Conservation (phyloP, 2,888 invertebrate genomes). For the Carpatolechia fugitivella region DNA sequence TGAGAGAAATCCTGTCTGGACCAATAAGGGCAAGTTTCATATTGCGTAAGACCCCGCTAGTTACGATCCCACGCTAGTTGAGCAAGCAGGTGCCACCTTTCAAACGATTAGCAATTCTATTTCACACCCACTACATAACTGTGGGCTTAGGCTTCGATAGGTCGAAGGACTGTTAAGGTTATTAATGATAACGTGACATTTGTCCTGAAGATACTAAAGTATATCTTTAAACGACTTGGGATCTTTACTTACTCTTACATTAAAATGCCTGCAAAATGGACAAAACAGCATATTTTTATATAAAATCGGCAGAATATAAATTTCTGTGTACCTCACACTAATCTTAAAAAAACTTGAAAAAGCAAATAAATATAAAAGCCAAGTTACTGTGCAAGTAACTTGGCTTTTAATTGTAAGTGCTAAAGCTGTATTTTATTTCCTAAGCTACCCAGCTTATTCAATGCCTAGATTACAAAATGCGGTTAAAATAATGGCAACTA, state of each 20-base stretch:
- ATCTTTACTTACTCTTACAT: no score
- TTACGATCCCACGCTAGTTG: conserved; percentile 44
- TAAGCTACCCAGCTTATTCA: background rate
- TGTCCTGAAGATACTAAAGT: background rate
- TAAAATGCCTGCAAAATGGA: no score
- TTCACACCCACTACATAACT: conserved; percentile 36
- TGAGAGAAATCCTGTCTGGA: conserved; percentile 7
- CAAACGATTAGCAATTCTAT: conserved; percentile 55
- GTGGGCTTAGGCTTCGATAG: conserved; percentile 19
- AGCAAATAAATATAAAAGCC: no score
- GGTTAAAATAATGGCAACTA: background rate
- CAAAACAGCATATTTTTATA: no score
- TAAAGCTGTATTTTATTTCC: no score
- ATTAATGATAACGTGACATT: background rate
- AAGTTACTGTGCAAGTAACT: no score
- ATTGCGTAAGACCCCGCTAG: conserved; percentile 22
- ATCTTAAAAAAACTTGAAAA: no score
- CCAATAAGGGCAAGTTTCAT: conserved; percentile 24
- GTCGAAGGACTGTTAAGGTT: background rate
- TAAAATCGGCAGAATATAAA: no score
- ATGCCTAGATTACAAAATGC: background rate
- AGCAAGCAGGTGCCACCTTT: conserved; percentile 47
- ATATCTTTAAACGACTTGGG: background rate
- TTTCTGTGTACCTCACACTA: no score
- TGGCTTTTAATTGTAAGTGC: no score